Base-by-base conservation (phyloP, 2,888 invertebrate genomes). In the Crocallis elinguaria region DNA sequence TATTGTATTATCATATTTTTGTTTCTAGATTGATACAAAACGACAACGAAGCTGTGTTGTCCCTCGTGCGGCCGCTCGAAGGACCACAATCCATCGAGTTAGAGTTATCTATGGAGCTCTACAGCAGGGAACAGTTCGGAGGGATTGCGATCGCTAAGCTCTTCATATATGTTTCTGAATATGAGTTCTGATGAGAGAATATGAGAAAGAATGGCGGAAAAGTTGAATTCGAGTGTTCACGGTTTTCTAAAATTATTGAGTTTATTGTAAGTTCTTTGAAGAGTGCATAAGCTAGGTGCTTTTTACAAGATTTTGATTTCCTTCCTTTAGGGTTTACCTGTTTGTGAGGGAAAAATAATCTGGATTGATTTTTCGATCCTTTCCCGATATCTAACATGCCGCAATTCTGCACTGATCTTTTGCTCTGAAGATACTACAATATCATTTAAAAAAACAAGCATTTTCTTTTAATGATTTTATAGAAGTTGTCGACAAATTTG, bases 71-170 rank as follows among this genome's bases (percentile, higher is more conserved):
- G 50, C 92, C 95, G 0, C 93, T 98, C 0, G 93, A 94, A 59
- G 98, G 98, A 0, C 98, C 98, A 0, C 98, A 98, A 79, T 98
- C 98, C 72, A 95, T 98, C 62, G 96, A 98, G 69, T 84, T 98
- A 23, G 95, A 97, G 69, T 90, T 98, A 19, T 94, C 94, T 59
- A 98, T 98, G 97, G 95, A 96, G 49, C 92, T 98, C 1, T 96
- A 94, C 77, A 94, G 93, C 53, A 92, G 94, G 38, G 94, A 94
- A 3, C 92, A 93, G 42, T 96, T 96, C 59, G 94, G 95, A 5
- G 98, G 97, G 0, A 95, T 94, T 33, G 97, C 96, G 8, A 93
- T 98, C 0, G 97, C 98, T 0, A 97, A 96, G 78, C 93, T 98
- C 41, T 94, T 95, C 69, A 95, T 98, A 42, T 95, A 94, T 73